Percentiles rank a stretch among this genome's conserved stretches.
Evolutionary conservation across 2,888 invertebrate species (phyloP).

Genomic region (Sminthurides aquaticus): DNA sequence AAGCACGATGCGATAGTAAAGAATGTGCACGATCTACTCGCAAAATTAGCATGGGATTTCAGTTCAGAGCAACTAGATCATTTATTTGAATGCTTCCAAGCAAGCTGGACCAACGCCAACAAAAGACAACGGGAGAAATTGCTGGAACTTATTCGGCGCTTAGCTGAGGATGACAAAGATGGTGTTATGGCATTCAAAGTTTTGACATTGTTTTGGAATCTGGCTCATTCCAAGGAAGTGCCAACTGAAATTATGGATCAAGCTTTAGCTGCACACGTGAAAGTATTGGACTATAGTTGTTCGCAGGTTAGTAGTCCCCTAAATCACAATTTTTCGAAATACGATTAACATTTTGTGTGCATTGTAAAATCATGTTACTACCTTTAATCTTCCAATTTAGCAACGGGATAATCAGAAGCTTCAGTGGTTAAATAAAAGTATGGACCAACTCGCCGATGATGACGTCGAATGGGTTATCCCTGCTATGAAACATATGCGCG

Average conservation of each 20-base stretch:
- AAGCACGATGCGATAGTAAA: conserved; percentile 98
- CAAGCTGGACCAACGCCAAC: conserved; percentile 89
- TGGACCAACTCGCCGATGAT: conserved; percentile 84
- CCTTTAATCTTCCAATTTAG: no score
- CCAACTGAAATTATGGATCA: conserved; percentile 96
- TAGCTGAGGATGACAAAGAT: conserved; percentile 97
- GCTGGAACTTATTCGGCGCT: conserved; percentile 82
- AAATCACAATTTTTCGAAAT: no score
- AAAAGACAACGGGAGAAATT: conserved; percentile 93
- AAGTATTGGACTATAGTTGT: conserved; percentile 95
- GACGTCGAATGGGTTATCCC: conserved; percentile 78
- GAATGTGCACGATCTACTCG: conserved; percentile 90
- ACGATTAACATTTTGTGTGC: no score
- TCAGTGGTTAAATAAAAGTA: conserved; percentile 89
- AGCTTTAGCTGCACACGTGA: conserved; percentile 87
- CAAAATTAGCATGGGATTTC: conserved; percentile 97
- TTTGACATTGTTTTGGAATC: conserved; percentile 87
- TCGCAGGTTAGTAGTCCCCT: conserved; percentile 58
- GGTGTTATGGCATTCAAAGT: conserved; percentile 98
- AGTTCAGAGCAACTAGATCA: conserved; percentile 94
- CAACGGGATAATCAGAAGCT: conserved; percentile 93
- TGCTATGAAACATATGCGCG: conserved; percentile 87
- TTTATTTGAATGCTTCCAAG: conserved; percentile 78
- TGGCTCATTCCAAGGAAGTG: conserved; percentile 92
- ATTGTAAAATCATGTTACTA: no score